Percentiles rank a stretch among this genome's conserved stretches.
phyloP scores from a whole-genome alignment of 2,888 invertebrate species.

The Drosophila trichaetosa region DNA sequence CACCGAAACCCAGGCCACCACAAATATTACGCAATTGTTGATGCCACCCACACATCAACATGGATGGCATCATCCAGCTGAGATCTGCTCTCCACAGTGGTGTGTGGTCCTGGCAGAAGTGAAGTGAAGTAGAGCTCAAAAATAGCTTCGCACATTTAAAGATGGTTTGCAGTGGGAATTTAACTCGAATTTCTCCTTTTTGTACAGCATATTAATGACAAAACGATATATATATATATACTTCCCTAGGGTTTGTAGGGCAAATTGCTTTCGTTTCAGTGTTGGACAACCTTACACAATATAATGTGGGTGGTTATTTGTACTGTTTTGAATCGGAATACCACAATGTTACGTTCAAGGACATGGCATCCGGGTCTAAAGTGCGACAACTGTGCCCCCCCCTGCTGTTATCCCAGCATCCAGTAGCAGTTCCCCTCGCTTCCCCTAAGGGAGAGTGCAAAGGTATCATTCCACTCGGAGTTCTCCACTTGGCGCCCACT shows the following conservation, averaged over 20 bases:
- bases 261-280: not conserved
- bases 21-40: slow-evolving; percentile 66
- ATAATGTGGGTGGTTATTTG: not conserved
- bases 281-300: not conserved
- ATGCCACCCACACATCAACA: slow-evolving; percentile 36
- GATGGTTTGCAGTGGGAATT: no score
- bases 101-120: slow-evolving; percentile 37
- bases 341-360: slow-evolving; percentile 47
- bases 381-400: slow-evolving; percentile 29
- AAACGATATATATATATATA: not conserved
- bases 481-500: slow-evolving; percentile 43
- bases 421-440: not conserved
- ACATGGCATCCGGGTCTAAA: slow-evolving; percentile 60
- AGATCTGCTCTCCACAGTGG: slow-evolving; percentile 35
- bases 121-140: slow-evolving; percentile 31
- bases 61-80: slow-evolving; percentile 18
- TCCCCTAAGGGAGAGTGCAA: not conserved
- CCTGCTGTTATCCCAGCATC: slow-evolving; percentile 4
- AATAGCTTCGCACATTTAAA: slow-evolving; percentile 25
- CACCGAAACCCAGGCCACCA: not conserved
- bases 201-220: not conserved
- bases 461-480: slow-evolving; percentile 3
- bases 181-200: not conserved
- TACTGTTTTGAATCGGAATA: not conserved
- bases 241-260: not conserved